These are phyloP conservation scores for Aethes cnicana DNA, from an alignment of 2,888 invertebrate genomes.

Conservation along the genomic window DNA sequence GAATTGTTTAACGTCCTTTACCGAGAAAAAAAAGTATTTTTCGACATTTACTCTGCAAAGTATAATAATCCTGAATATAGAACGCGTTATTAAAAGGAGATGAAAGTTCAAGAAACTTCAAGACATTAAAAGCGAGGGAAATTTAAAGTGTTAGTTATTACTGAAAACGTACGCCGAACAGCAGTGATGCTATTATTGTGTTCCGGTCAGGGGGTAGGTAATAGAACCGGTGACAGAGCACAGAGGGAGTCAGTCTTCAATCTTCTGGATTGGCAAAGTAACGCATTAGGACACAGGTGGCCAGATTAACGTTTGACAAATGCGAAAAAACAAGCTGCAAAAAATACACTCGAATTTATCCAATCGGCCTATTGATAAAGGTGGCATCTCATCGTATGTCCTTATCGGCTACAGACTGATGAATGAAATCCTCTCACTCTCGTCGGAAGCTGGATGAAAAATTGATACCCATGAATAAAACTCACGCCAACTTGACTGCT, in stretches of 20 bases:
- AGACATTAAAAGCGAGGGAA: neutral
- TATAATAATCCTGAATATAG: constrained; percentile 12
- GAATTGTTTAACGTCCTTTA: neutral
- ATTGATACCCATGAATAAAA: constrained; percentile 51
- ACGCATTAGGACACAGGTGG: too few relatives aligned
- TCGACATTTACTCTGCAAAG: neutral
- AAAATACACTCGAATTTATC: too few relatives aligned
- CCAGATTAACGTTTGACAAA: too few relatives aligned
- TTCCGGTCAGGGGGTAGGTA: too few relatives aligned
- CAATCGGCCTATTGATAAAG: neutral
- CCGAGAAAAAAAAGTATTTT: neutral
- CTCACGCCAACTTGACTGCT: constrained; percentile 18
- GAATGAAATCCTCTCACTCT: constrained; percentile 46
- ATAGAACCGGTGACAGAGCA: too few relatives aligned
- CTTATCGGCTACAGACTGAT: constrained; percentile 40
- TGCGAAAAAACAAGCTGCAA: too few relatives aligned
- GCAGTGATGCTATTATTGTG: too few relatives aligned
- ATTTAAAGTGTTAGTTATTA: neutral
- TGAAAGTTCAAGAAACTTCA: too few relatives aligned
- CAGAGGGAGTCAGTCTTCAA: too few relatives aligned
- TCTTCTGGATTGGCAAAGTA: too few relatives aligned
- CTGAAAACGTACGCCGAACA: too few relatives aligned
- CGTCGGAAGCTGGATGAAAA: constrained; percentile 44
- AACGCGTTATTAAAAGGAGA: neutral
- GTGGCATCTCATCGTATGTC: constrained; percentile 38